Percentiles rank a stretch among this genome's conserved stretches.
Conservation (phyloP, 1,140 invertebrate genomes). For the Drosophila ogumai region DNA sequence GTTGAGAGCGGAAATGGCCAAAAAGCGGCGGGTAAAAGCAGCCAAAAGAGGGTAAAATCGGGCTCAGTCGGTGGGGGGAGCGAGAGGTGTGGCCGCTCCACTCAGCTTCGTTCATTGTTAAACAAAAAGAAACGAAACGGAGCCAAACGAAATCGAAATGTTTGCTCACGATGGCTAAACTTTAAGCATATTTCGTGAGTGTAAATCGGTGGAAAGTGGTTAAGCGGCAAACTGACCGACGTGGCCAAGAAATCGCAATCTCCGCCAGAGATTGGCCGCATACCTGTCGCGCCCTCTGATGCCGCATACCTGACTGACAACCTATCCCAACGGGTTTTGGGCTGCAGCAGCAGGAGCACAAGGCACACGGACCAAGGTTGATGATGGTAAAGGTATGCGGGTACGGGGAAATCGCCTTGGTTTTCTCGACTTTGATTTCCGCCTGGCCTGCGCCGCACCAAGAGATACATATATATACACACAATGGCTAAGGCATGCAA, state of each 20-base stretch:
- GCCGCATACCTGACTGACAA: slow-evolving; percentile 51
- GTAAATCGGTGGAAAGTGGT: slow-evolving; percentile 68
- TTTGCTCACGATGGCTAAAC: slow-evolving; percentile 39
- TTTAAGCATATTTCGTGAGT: slow-evolving; percentile 49
- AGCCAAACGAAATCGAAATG: slow-evolving; percentile 71
- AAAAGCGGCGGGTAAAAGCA: slow-evolving; percentile 54
- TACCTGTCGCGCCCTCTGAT: slow-evolving; percentile 55
- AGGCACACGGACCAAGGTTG: neutral
- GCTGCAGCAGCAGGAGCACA: slow-evolving; percentile 42
- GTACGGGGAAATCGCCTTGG: slow-evolving; percentile 32
- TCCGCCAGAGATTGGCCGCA: slow-evolving; percentile 40
- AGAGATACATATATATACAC: slow-evolving; percentile 18
- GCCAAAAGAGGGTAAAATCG: slow-evolving; percentile 32
- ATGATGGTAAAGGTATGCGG: slow-evolving; percentile 7
- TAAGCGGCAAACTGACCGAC: slow-evolving; percentile 52
- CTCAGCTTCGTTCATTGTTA: slow-evolving; percentile 39
- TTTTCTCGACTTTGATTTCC: slow-evolving; percentile 58
- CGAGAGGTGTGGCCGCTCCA: slow-evolving; percentile 55
- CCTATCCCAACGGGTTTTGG: slow-evolving; percentile 80
- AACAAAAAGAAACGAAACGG: slow-evolving; percentile 46
- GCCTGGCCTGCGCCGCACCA: slow-evolving; percentile 24
- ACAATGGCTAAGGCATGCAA: slow-evolving; percentile 61
- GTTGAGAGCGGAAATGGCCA: slow-evolving; percentile 76
- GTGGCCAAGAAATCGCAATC: slow-evolving; percentile 76
- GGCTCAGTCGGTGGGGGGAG: slow-evolving; percentile 2